Percentiles rank a stretch among this genome's conserved stretches.
phyloP scores from a whole-genome alignment of 2,888 invertebrate species.

The Apotomis capreana region DNA sequence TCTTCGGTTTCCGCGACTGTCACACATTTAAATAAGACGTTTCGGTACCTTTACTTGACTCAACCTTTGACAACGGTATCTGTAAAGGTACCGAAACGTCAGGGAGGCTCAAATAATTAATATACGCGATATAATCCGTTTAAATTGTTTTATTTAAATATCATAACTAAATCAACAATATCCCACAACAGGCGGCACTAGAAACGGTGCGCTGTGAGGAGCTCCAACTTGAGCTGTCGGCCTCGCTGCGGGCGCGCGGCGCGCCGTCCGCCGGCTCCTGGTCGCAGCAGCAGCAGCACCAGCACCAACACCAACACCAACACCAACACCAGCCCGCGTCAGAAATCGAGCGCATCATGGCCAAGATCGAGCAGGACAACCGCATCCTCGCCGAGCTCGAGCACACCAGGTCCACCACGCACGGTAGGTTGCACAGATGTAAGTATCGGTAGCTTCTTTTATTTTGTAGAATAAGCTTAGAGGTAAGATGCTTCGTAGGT shows the following conservation, averaged over 20 bases:
- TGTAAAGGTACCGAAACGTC: no score
- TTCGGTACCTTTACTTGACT: no score
- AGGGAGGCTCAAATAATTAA: no score
- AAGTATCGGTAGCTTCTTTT: constrained; percentile 34
- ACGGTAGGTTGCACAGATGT: constrained; percentile 70
- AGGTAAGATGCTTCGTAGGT: constrained; percentile 19
- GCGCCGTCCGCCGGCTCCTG: constrained; percentile 68
- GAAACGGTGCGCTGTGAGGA: constrained; percentile 92
- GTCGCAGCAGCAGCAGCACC: constrained; percentile 65
- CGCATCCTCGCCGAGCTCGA: constrained; percentile 95
- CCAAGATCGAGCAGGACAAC: constrained; percentile 96
- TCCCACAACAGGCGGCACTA: constrained; percentile 81
- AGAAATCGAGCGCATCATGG: constrained; percentile 97
- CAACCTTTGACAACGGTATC: no score
- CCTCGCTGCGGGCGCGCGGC: constrained; percentile 83
- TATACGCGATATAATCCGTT: no score
- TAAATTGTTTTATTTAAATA: no score
- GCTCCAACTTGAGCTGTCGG: constrained; percentile 92
- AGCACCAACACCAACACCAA: constrained; percentile 48
- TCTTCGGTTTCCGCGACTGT: no score
- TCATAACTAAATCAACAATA: neutral
- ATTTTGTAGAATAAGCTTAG: constrained; percentile 42
- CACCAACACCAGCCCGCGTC: constrained; percentile 79
- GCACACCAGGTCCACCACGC: constrained; percentile 89
- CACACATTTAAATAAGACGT: no score